Evolutionary conservation across 1,140 invertebrate species (phyloP).

Genomic region (Bombus waltoni): DNA sequence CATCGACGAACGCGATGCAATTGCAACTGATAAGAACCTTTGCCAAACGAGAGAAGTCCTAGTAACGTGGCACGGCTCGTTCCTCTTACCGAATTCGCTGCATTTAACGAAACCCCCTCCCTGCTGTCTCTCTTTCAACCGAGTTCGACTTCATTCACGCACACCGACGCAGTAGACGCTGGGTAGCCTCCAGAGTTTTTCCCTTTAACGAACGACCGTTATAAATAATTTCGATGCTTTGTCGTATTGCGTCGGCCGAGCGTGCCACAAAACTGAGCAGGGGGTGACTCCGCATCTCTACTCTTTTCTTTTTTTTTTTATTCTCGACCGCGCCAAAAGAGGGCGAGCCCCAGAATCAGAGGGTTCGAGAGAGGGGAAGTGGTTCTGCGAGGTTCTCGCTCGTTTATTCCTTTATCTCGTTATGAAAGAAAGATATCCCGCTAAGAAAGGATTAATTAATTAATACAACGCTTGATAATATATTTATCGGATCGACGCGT

Average conservation of each 20-base stretch:
- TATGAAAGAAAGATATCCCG: constrained; percentile 51
- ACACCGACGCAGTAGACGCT: neutral
- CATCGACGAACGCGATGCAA: constrained; percentile 44
- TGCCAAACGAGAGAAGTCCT: constrained; percentile 65
- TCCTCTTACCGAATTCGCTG: constrained; percentile 48
- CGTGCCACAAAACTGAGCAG: constrained; percentile 45
- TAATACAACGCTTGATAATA: constrained; percentile 25
- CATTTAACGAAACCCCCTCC: constrained; percentile 23
- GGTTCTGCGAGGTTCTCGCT: constrained; percentile 26
- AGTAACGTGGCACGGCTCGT: constrained; percentile 20
- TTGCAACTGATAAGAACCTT: constrained; percentile 66
- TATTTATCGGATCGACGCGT: constrained; percentile 40
- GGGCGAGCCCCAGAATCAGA: constrained; percentile 29
- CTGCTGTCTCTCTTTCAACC: neutral
- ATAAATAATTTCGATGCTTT: constrained; percentile 78
- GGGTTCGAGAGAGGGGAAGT: neutral
- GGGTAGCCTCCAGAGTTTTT: constrained; percentile 66
- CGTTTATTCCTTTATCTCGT: constrained; percentile 62
- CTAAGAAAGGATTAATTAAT: constrained; percentile 57
- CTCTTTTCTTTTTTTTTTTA: constrained; percentile 24
- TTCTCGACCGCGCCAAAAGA: constrained; percentile 54
- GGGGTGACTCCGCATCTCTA: constrained; percentile 35
- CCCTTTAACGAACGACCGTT: constrained; percentile 77
- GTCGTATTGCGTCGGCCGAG: constrained; percentile 69
- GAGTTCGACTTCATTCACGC: constrained; percentile 29